Evolutionary conservation across 2,113 vertebrate genomes (phyloP).

Genomic region (Malurus cyaneus): DNA sequence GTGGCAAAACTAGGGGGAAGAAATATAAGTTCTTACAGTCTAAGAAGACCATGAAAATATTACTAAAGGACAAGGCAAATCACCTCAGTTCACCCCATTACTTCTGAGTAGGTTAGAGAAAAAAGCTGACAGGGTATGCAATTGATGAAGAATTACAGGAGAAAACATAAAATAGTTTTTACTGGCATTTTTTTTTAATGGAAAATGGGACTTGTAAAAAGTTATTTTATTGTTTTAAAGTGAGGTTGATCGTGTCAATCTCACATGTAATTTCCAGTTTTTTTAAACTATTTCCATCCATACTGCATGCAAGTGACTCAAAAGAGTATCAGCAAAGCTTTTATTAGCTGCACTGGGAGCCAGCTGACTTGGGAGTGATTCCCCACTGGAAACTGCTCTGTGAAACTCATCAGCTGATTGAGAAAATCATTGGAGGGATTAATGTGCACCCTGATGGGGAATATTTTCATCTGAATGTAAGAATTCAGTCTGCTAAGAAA

Average conservation of each 20-base stretch:
- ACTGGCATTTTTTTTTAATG: too few species aligned
- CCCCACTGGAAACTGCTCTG: background rate
- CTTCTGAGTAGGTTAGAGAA: background rate
- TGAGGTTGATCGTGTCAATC: background rate
- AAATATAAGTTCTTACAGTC: background rate
- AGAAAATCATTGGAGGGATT: background rate
- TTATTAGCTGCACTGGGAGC: background rate
- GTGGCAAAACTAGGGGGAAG: background rate
- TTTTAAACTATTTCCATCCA: background rate
- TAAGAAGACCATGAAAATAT: background rate
- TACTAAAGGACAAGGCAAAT: background rate
- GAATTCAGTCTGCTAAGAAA: background rate
- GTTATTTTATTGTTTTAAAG: background rate
- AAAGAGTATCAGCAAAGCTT: background rate
- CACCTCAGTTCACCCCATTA: background rate
- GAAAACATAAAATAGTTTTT: background rate
- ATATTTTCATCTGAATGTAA: background rate
- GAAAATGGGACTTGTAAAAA: background rate
- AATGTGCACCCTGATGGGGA: background rate
- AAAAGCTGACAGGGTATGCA: background rate
- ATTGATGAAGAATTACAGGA: background rate
- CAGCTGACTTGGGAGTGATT: background rate
- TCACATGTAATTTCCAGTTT: background rate
- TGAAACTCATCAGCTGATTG: background rate
- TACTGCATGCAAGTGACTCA: background rate